A percentile compares a stretch with the other conserved stretches of the same genome.
phyloP scores from a whole-genome alignment of 2,888 invertebrate species.

The Meiosimyza decipiens region DNA sequence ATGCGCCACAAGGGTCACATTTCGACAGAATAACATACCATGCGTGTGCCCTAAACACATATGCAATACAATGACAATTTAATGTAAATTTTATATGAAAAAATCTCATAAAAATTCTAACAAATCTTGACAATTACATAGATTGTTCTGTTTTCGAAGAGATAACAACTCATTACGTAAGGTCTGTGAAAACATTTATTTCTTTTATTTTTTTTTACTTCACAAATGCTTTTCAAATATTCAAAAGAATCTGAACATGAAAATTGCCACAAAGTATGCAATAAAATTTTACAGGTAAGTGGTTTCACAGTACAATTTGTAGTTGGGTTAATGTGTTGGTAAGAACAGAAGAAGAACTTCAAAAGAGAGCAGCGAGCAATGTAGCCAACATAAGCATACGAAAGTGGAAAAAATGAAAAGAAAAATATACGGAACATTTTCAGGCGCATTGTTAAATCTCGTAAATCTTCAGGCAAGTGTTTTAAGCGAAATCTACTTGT shows the following conservation, averaged over 20 bases:
- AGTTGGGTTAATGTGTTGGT: constrained; percentile 48
- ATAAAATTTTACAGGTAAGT: constrained; percentile 61
- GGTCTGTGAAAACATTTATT: neutral
- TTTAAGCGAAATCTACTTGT: constrained; percentile 28
- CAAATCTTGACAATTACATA: constrained; percentile 10
- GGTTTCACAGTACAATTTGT: constrained; percentile 60
- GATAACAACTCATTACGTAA: constrained; percentile 2
- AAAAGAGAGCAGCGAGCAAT: neutral
- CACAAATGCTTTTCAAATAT: constrained; percentile 2
- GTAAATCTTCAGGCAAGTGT: constrained; percentile 21
- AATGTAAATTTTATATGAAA: constrained; percentile 1
- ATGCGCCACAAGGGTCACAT: no score
- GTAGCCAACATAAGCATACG: no score
- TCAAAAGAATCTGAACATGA: constrained; percentile 6
- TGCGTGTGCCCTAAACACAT: no score
- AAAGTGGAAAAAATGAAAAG: neutral
- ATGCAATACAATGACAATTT: neutral
- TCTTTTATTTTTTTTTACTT: neutral
- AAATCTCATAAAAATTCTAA: neutral
- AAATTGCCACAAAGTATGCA: constrained; percentile 34
- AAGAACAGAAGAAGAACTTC: neutral
- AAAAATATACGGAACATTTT: neutral
- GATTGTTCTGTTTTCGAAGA: no score
- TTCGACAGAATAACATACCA: no score
- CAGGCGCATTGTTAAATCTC: constrained; percentile 1